A percentile compares a stretch with the other conserved stretches of the same genome.
These are phyloP conservation scores for Plecotus auritus DNA, from an alignment of 2,113 vertebrate species.

Conservation along the genomic window DNA sequence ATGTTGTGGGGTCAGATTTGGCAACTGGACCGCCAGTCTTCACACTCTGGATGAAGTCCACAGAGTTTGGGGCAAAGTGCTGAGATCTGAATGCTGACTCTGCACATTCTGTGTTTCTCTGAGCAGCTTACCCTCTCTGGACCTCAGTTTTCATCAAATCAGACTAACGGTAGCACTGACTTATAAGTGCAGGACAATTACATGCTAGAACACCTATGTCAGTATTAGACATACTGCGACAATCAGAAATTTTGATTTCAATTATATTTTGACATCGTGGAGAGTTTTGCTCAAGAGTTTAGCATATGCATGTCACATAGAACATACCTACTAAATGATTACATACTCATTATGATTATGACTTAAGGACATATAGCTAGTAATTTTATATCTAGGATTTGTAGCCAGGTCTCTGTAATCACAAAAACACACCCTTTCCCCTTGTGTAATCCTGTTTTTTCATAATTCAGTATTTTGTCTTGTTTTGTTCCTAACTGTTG, in stretches of 20 bases:
- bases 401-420: not conserved
- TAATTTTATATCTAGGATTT: not conserved
- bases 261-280: conserved; percentile 94
- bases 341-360: not conserved
- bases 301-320: not conserved
- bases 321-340: not conserved
- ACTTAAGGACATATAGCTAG: not conserved
- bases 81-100: not conserved
- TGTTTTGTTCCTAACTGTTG: not conserved
- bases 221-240: conserved; percentile 90
- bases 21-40: not conserved
- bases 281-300: not conserved
- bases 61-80: too few relatives aligned
- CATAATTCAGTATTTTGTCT: not conserved
- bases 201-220: conserved; percentile 90
- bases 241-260: conserved; percentile 96
- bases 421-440: not conserved
- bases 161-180: not conserved
- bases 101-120: not conserved
- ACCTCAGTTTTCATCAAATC: not conserved
- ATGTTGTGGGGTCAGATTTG: not conserved
- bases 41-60: not conserved
- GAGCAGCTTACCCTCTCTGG: not conserved
- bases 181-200: conserved; percentile 87
- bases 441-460: not conserved